phyloP scores from a whole-genome alignment of 2,797 vertebrate genomes.

The Spatula clypeata region DNA sequence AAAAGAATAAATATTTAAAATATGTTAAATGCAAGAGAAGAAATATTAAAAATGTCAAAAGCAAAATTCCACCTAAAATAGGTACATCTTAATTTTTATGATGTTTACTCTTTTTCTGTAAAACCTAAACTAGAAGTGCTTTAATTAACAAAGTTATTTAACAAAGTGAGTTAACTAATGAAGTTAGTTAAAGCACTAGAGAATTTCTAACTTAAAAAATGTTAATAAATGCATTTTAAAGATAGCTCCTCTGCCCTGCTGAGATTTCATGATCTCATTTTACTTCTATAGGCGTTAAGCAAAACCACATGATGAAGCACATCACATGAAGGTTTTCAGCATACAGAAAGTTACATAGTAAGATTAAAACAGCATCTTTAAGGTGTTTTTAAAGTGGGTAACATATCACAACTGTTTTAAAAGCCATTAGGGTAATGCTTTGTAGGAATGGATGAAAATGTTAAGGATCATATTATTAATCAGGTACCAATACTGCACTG shows the following conservation, averaged over 20 bases:
- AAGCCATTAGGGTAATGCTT: fast-evolving
- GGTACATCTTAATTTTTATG: background rate
- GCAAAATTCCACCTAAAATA: background rate
- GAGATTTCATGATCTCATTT: background rate
- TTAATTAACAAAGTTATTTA: background rate
- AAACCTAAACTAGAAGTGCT: background rate
- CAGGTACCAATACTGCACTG: fast-evolving
- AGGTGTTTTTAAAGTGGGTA: background rate
- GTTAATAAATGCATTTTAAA: background rate
- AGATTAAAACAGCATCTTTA: background rate
- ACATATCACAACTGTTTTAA: background rate
- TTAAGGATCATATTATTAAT: background rate
- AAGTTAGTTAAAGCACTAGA: background rate
- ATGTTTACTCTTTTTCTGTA: background rate
- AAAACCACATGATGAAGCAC: background rate
- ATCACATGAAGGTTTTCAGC: background rate
- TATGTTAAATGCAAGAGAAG: background rate
- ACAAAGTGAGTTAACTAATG: background rate
- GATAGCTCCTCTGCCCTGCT: background rate
- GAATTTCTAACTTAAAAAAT: background rate
- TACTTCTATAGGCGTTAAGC: background rate
- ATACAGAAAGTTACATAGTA: background rate
- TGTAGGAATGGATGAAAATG: background rate
- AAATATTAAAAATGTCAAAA: background rate
- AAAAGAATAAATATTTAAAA: constrained; percentile 27